phyloP scores from a whole-genome alignment of 1,140 invertebrate genomes.

The Latrodectus geometricus region DNA sequence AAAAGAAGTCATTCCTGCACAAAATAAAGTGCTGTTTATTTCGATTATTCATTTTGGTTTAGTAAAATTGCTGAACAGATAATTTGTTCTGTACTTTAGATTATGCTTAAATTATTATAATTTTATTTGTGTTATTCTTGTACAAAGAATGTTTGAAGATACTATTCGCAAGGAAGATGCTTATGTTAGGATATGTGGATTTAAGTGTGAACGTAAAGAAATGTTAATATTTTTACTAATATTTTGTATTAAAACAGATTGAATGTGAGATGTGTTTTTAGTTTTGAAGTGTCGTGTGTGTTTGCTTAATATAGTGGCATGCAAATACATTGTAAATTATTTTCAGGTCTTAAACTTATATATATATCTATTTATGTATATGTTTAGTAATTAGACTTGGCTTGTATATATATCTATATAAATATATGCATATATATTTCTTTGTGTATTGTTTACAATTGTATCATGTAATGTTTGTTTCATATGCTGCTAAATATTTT shows the following conservation, averaged over 20 bases:
- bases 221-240: conserved; percentile 3
- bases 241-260: background rate
- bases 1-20: too few species aligned
- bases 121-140: too few species aligned
- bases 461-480: background rate
- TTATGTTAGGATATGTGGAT: too few species aligned
- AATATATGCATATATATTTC: background rate
- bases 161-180: too few species aligned
- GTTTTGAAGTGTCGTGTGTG: too few species aligned
- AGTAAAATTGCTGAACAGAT: too few species aligned
- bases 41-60: too few species aligned
- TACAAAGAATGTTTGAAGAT: too few species aligned
- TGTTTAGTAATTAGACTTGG: background rate
- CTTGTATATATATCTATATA: background rate
- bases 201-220: background rate
- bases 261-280: background rate
- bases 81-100: too few species aligned
- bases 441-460: background rate
- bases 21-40: too few species aligned
- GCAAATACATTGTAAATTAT: conserved; percentile 1
- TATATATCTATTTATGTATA: background rate
- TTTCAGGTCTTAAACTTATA: background rate
- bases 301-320: background rate
- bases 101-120: too few species aligned
- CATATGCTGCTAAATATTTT: conserved; percentile 4